Conservation (phyloP, 2,113 vertebrate genomes). For the Sceloporus tristichus region DNA sequence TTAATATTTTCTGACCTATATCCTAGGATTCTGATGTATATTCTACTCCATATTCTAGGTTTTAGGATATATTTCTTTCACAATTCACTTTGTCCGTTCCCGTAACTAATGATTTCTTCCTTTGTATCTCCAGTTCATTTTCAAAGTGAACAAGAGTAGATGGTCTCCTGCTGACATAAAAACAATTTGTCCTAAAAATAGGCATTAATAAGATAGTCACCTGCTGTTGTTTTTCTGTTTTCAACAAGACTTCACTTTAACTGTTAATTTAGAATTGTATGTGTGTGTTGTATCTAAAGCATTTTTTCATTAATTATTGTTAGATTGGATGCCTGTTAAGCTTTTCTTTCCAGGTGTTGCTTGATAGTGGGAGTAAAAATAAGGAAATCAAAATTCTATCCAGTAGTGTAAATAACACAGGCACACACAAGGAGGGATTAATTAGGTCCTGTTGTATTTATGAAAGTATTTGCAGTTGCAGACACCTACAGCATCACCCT, state of each 20-base stretch:
- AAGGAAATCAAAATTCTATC: not conserved
- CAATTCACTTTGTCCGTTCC: not conserved
- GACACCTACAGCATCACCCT: too few species aligned
- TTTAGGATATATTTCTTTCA: not conserved
- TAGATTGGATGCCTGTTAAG: not conserved
- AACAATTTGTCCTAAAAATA: constrained; percentile 23
- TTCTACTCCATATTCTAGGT: not conserved
- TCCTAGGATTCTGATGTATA: too few species aligned
- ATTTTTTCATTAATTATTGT: constrained; percentile 4
- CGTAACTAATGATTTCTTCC: not conserved
- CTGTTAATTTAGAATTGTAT: constrained; percentile 16
- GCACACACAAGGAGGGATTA: not conserved
- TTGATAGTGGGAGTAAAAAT: not conserved
- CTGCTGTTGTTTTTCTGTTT: constrained; percentile 29
- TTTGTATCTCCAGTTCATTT: not conserved
- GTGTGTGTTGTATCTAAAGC: not conserved
- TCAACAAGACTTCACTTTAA: not conserved
- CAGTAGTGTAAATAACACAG: not conserved
- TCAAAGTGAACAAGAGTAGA: not conserved
- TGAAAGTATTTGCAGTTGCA: not conserved
- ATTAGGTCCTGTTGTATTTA: not conserved
- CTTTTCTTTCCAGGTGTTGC: not conserved
- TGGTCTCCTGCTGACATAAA: not conserved
- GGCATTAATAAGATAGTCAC: not conserved
- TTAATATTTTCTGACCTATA: too few species aligned